Base-by-base conservation (phyloP, 1,140 invertebrate genomes). In the Bactericera cockerelli region DNA sequence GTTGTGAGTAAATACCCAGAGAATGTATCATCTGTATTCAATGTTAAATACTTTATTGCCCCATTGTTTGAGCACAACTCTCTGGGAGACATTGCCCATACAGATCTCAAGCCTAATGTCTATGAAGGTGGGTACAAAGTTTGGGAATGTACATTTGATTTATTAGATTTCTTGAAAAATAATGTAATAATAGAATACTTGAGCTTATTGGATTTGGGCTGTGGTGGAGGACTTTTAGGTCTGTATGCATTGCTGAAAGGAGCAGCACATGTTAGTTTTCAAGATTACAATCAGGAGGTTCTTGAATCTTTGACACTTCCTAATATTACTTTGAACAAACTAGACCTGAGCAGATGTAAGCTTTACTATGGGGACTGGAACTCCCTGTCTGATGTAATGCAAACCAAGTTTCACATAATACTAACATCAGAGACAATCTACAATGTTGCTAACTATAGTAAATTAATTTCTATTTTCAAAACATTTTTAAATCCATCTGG, bases 381-480 rank as follows among this genome's bases (percentile, higher is more conserved):
- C 21, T 78, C 78, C 22, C 84, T 89, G 65, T 63, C 71, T 19
- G 66, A 76, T 22, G 67, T 78, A 68, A 76, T 21, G 59, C 66
- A 42, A 59, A 63, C 39, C 60, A 75, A 80, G 65, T 94, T 82
- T 75, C 89, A 95, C 70, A 67, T 82, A 21, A 93, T 94, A 66
- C 73, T 94, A 1, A 89, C 87, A 6, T 86, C 87, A 42, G 92
- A 94, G 75, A 94, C 91, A 1, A 93, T 93, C 66, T 94, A 95
- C 66, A 92, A 91, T 76, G 68, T 79, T 36, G 72, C 79, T 1
- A 88, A 87, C 73, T 84, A 93, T 68, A 65, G 70, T 21, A 93
- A 91, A 68, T 67, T 94, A 0, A 74, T 82, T 42, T 65, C 80
- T 49, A 69, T 89, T 36, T 82, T 93, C 65, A 74, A 81, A 67